Evolutionary conservation across 2,888 invertebrate species (phyloP).

Genomic region (Andrena bucephala): DNA sequence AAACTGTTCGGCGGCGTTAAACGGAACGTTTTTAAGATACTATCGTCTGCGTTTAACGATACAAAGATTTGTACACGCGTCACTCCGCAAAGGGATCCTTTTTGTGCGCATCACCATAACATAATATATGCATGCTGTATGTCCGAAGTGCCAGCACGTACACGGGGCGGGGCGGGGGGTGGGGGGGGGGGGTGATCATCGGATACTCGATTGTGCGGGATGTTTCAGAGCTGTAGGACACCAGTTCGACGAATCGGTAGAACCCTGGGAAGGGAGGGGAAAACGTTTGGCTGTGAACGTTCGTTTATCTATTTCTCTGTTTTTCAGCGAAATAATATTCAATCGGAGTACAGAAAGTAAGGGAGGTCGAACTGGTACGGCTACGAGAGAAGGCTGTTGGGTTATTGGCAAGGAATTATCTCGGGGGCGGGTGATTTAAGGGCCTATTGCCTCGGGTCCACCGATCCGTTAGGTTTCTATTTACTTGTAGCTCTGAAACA

Average conservation of each 20-base stretch:
- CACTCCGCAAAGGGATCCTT: not conserved
- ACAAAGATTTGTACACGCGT: conserved; percentile 25
- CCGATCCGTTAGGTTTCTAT: not conserved
- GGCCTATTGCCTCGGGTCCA: not conserved
- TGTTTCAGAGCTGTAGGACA: not conserved
- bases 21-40: conserved; percentile 9
- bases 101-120: conserved; percentile 23
- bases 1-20: conserved; percentile 3
- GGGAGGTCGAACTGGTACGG: too few species aligned
- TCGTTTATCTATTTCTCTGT: not conserved
- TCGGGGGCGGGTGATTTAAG: too few species aligned
- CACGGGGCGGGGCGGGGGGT: too few species aligned
- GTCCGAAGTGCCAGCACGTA: conserved; percentile 46
- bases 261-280: not conserved
- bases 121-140: conserved; percentile 17
- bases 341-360: too few species aligned
- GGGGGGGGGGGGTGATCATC: conserved; percentile 23
- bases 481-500: not conserved
- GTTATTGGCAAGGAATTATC: not conserved
- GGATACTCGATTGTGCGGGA: conserved; percentile 5
- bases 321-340: too few species aligned
- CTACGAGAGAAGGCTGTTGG: not conserved
- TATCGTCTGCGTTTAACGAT: conserved; percentile 9
- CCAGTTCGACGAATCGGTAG: not conserved
- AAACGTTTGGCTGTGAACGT: not conserved